Evolutionary conservation across 2,113 vertebrate species (phyloP).

Genomic region (Penelope pileata): DNA sequence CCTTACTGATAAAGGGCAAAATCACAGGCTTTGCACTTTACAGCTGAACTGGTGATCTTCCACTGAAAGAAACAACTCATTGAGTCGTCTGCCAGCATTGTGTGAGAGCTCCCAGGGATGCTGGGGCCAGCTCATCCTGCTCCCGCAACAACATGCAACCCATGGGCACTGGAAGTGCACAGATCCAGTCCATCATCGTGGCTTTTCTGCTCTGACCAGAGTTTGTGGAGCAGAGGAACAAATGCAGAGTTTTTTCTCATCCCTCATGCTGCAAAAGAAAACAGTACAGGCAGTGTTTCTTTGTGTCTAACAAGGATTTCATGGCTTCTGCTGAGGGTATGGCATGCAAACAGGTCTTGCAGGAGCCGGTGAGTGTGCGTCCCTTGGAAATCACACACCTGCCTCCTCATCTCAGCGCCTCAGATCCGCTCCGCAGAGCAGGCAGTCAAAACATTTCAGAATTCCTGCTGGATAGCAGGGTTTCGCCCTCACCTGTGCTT

Average conservation of each 20-base stretch:
- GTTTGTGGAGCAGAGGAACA: not conserved
- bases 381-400: not conserved
- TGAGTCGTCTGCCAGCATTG: not conserved
- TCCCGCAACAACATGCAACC: not conserved
- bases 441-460: not conserved
- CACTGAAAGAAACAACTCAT: not conserved
- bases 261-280: not conserved
- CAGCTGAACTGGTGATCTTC: not conserved
- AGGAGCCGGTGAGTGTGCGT: rapidly evolving
- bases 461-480: not conserved
- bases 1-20: not conserved
- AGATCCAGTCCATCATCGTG: not conserved
- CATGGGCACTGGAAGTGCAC: rapidly evolving
- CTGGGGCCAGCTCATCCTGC: not conserved
- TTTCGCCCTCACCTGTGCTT: not conserved
- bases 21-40: not conserved
- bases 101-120: not conserved
- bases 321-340: not conserved
- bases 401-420: not conserved
- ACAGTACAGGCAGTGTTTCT: not conserved
- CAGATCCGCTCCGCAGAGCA: not conserved
- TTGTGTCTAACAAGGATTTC: not conserved
- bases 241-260: not conserved
- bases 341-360: not conserved
- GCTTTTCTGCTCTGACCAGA: not conserved